These are phyloP conservation scores for Pristionchus arcanus DNA, from an alignment of 2,888 invertebrate species.

Conservation along the genomic window DNA sequence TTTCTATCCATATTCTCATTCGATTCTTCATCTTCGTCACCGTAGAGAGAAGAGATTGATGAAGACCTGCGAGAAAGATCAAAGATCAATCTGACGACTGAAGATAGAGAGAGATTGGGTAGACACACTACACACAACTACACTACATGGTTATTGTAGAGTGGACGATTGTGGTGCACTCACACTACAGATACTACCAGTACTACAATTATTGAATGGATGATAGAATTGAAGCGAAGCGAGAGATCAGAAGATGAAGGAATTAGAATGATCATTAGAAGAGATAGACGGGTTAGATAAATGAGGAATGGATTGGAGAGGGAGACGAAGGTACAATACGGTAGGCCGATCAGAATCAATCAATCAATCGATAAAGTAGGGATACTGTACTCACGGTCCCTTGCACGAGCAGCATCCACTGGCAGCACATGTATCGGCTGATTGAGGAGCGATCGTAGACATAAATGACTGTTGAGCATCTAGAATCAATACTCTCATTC, in stretches of 20 bases:
- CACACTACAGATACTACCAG: background rate
- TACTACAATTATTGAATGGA: background rate
- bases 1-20: background rate
- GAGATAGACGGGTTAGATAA: background rate
- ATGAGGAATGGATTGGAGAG: background rate
- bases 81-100: conserved; percentile 36
- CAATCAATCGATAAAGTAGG: background rate
- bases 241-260: conserved; percentile 9
- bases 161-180: conserved; percentile 22
- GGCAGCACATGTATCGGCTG: conserved; percentile 22
- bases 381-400: background rate
- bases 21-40: conserved; percentile 43
- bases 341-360: too few relatives aligned
- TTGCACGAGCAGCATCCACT: conserved; percentile 19
- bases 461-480: conserved; percentile 12
- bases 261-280: background rate
- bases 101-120: background rate
- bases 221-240: conserved; percentile 7
- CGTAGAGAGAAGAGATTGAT: conserved; percentile 6
- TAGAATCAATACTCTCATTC: background rate
- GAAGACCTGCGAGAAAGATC: conserved; percentile 28
- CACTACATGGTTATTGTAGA: background rate
- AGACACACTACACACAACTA: conserved; percentile 12
- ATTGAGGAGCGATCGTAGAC: background rate
- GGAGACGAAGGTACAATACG: background rate